These are phyloP conservation scores for Drosophila anceps DNA, from an alignment of 2,888 invertebrate species.

Conservation along the genomic window DNA sequence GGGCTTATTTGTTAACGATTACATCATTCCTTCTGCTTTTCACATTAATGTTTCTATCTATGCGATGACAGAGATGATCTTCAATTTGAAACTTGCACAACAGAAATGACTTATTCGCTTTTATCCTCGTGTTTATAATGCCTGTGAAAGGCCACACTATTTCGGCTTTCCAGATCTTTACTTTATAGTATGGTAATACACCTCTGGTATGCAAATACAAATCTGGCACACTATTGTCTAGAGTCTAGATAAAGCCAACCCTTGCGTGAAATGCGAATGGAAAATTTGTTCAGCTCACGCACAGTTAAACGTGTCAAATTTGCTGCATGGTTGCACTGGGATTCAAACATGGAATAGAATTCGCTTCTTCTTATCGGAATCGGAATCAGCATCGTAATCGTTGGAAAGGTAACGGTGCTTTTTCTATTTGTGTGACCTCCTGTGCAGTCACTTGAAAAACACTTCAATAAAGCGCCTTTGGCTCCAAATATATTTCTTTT, in stretches of 20 bases:
- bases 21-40: no score
- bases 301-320: conserved; percentile 57
- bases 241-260: background rate
- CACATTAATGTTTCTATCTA: no score
- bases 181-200: background rate
- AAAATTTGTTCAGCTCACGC: conserved; percentile 17
- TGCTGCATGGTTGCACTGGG: conserved; percentile 50
- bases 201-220: background rate
- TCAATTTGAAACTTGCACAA: no score
- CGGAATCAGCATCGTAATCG: conserved; percentile 2
- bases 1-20: no score
- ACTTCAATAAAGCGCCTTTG: conserved; percentile 38
- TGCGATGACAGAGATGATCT: no score
- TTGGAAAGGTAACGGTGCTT: background rate
- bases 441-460: conserved; percentile 55
- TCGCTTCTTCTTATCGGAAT: conserved; percentile 21
- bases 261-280: background rate
- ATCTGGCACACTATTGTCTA: background rate
- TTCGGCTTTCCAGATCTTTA: no score
- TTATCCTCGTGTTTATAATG: background rate
- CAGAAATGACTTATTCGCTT: background rate
- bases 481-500: conserved; percentile 28
- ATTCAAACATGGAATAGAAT: conserved; percentile 32
- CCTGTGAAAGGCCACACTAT: background rate
- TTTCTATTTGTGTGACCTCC: conserved; percentile 6